A percentile compares a stretch with the other conserved stretches of the same genome.
Evolutionary conservation across 2,888 invertebrate species (phyloP).

Genomic region (Polymixis flavicincta): DNA sequence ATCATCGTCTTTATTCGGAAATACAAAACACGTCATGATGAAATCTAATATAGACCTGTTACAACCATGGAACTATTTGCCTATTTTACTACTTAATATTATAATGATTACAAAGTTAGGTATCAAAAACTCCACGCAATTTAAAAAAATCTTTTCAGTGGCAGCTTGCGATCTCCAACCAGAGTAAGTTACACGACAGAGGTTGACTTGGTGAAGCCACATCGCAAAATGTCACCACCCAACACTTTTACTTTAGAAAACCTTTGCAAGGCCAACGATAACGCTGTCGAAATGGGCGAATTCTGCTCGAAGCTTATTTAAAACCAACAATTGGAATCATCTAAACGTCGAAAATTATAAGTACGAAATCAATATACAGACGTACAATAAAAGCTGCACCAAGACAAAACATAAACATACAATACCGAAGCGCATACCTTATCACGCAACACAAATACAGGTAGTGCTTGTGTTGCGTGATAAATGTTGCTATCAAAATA

Average conservation of each 20-base stretch:
- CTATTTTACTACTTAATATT: background rate
- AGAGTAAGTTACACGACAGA: background rate
- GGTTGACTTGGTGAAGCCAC: too few species aligned
- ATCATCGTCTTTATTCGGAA: background rate
- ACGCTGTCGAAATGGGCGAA: too few species aligned
- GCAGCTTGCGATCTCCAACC: fast-evolving
- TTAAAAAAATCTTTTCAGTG: background rate
- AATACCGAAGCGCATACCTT: too few species aligned
- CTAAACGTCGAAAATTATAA: too few species aligned
- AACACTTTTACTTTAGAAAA: too few species aligned
- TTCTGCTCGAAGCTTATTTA: too few species aligned
- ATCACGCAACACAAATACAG: too few species aligned
- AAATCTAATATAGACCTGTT: background rate
- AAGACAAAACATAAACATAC: too few species aligned
- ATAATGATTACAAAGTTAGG: background rate
- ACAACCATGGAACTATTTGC: background rate
- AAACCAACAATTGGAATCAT: too few species aligned
- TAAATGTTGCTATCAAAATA: background rate
- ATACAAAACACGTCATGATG: background rate
- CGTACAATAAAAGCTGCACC: background rate
- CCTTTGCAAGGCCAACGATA: too few species aligned
- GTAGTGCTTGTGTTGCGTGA: too few species aligned
- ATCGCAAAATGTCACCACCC: too few species aligned
- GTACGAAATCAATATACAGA: background rate
- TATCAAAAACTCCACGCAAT: background rate